Evolutionary conservation across 2,113 vertebrate genomes (phyloP), one percentile per base, ranked within the genome.

Genomic region (Silurus meridionalis): DNA sequence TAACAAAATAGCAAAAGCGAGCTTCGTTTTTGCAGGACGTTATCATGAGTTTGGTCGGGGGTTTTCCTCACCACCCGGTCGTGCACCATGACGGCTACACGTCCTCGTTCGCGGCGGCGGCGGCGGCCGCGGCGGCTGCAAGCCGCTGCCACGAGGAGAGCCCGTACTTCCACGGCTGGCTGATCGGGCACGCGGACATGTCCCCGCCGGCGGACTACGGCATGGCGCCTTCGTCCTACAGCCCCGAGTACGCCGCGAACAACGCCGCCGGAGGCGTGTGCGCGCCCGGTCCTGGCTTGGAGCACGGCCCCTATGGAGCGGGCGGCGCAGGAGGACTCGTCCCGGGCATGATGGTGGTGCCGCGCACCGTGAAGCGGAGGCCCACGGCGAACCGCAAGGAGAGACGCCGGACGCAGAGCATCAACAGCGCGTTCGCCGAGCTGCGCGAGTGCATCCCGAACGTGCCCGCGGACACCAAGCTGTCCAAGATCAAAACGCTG

Each of bases 381-480:
- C 98, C 98, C 46, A 99, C 98, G 67, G 98, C 98, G 82, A 99
- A 99, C 94, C 96, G 98, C 81, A 99, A 99, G 92, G 98, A 99
- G 93, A 90, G 98, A 94, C 97, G 98, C 92, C 96, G 98, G 96
- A 99, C 98, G 93, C 97, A 99, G 93, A 99, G 98, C 94, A 99
- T 99, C 93, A 99, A 99, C 95, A 99, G 97, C 93, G 98, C 98
- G 91, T 99, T 99, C 91, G 97, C 98, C 25, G 98, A 99, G 89
- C 95, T 99, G 89, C 91, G 98, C 83, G 98, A 99, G 90, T 99
- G 97, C 90, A 99, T 99, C 91, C 98, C 98, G 82, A 99, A 99
- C 90, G 98, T 99, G 60, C 98, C 98, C 0, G 97, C 98, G 1
- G 98, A 99, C 94, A 99, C 98, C 82, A 99, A 99, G 77, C 95